phyloP scores from a whole-genome alignment of 1,140 invertebrate genomes.

The Zeugodacus cucurbitae region DNA sequence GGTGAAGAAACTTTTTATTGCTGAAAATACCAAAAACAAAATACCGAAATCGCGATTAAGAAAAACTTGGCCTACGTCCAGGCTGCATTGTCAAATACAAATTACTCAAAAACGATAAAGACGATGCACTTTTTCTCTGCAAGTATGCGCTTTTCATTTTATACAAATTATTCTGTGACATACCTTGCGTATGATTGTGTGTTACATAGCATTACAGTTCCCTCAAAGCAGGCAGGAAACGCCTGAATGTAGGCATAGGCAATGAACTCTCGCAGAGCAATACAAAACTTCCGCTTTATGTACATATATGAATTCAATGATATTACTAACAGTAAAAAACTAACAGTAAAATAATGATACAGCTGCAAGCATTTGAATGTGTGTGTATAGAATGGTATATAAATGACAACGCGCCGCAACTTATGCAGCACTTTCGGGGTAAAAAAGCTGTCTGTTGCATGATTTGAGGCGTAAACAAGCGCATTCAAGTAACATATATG shows the following conservation, averaged over 20 bases:
- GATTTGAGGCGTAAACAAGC: slow-evolving; percentile 10
- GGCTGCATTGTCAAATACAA: not conserved
- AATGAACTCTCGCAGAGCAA: not conserved
- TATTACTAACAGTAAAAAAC: not conserved
- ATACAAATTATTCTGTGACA: not conserved
- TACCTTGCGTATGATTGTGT: not conserved
- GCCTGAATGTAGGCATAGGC: slow-evolving; percentile 4
- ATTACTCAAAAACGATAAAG: not conserved
- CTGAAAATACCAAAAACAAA: too few species aligned
- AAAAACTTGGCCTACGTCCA: not conserved
- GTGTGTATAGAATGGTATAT: not conserved
- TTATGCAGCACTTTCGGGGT: not conserved
- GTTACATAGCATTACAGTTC: not conserved
- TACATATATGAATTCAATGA: not conserved
- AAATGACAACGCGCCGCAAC: not conserved
- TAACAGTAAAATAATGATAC: not conserved
- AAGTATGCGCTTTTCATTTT: not conserved
- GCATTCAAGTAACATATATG: not conserved
- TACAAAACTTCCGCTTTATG: not conserved
- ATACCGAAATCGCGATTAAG: not conserved
- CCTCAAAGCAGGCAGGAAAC: not conserved
- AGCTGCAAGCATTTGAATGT: not conserved
- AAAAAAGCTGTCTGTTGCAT: not conserved
- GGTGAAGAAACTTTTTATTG: too few species aligned
- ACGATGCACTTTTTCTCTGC: not conserved